phyloP scores from a whole-genome alignment of 2,797 vertebrate genomes.

The Eleutherodactylus coqui region DNA sequence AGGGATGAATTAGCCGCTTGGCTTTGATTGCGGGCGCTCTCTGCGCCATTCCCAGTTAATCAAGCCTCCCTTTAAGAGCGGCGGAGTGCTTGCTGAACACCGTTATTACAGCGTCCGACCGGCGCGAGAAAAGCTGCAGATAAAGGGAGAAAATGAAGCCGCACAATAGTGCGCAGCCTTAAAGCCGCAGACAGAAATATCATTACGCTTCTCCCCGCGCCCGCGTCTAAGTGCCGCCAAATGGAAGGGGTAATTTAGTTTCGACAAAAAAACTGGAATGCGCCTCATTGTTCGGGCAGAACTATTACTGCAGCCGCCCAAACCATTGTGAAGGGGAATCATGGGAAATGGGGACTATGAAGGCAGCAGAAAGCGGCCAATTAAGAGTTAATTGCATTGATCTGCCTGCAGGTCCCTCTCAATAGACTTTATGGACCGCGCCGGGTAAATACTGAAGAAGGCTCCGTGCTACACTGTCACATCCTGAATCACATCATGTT shows the following conservation, averaged over 20 bases:
- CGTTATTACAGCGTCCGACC: constrained; percentile 26
- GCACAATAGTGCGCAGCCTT: constrained; percentile 22
- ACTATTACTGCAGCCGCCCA: not conserved
- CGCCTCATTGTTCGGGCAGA: not conserved
- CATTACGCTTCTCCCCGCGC: not conserved
- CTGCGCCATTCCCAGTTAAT: constrained; percentile 23
- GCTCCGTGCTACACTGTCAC: too few species aligned
- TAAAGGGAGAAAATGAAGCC: constrained; percentile 18
- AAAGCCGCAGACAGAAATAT: constrained; percentile 9
- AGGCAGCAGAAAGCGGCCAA: not conserved
- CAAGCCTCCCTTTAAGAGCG: constrained; percentile 20
- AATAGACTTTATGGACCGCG: not conserved
- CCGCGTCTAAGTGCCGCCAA: not conserved
- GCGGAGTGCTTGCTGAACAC: constrained; percentile 41
- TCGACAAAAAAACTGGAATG: not conserved
- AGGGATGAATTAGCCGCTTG: not conserved
- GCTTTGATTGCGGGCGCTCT: not conserved
- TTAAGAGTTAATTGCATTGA: not conserved
- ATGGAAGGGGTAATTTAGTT: not conserved
- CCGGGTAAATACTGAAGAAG: not conserved
- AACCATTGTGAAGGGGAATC: not conserved
- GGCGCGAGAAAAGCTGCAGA: not conserved
- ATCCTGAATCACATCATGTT: not conserved
- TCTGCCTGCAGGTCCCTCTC: not conserved
- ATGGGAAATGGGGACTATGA: not conserved